These are phyloP conservation scores for Momotus momota DNA, from an alignment of 2,797 vertebrate genomes.

Conservation along the genomic window DNA sequence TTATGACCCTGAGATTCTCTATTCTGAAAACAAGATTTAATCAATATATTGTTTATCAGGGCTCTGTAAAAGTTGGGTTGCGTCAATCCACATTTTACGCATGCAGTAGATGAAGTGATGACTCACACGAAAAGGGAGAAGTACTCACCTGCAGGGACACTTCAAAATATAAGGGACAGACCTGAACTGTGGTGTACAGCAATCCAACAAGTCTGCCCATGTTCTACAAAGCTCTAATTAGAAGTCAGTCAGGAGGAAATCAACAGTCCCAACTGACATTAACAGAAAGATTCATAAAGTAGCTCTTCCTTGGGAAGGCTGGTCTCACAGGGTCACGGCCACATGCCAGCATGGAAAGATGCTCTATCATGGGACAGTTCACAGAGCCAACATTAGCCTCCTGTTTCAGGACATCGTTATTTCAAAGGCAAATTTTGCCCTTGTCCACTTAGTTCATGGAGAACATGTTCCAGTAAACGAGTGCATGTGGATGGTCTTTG, in stretches of 20 bases:
- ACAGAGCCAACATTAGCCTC: neutral
- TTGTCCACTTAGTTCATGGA: neutral
- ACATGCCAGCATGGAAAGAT: neutral
- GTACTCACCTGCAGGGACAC: neutral
- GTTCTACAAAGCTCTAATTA: neutral
- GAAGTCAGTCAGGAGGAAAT: neutral
- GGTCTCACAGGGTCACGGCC: neutral
- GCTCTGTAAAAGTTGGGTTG: neutral
- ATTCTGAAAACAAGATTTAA: slow-evolving; percentile 10
- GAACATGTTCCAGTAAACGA: neutral
- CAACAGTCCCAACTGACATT: neutral
- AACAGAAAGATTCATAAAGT: neutral
- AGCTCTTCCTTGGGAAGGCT: neutral
- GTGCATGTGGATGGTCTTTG: neutral
- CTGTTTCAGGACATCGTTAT: neutral
- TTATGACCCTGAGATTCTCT: neutral
- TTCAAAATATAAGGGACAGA: neutral
- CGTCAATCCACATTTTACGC: neutral
- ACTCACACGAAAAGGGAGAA: neutral
- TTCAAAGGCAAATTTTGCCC: neutral
- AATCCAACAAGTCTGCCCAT: neutral
- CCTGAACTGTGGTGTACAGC: neutral
- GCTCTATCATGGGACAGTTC: neutral
- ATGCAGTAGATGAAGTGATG: neutral
- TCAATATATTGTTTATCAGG: neutral